These are phyloP conservation scores for Labeo catla DNA, from an alignment of 2,113 vertebrate genomes.

Conservation along the genomic window DNA sequence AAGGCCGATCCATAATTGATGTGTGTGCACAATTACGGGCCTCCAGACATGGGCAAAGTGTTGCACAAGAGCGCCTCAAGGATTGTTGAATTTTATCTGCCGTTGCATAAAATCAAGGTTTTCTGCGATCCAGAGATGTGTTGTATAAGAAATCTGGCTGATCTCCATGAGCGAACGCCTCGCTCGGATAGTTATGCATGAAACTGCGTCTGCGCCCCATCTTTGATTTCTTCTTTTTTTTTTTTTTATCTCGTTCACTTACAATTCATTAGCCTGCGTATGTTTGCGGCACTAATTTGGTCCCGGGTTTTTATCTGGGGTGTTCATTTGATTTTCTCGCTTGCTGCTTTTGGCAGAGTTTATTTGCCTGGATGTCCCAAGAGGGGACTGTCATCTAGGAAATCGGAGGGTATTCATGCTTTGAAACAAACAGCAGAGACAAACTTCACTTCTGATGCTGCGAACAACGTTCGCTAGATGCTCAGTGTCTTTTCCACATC, in stretches of 20 bases:
- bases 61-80: conserved; percentile 83
- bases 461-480: background rate
- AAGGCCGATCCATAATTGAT: conserved; percentile 88
- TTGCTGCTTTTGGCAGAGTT: conserved; percentile 43
- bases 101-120: conserved; percentile 84
- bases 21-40: conserved; percentile 86
- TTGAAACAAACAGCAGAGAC: background rate
- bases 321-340: conserved; percentile 48
- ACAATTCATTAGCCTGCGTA: conserved; percentile 47
- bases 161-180: conserved; percentile 67
- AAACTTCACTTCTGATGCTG: background rate
- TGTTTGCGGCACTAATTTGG: conserved; percentile 53
- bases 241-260: conserved; percentile 44
- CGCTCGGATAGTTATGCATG: conserved; percentile 57
- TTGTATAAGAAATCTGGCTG: conserved; percentile 76
- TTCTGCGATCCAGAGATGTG: conserved; percentile 66
- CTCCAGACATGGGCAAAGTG: conserved; percentile 85
- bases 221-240: conserved; percentile 37
- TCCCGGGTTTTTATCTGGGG: conserved; percentile 36
- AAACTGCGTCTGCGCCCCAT: conserved; percentile 19
- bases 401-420: conserved; percentile 15
- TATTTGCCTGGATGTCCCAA: conserved; percentile 29
- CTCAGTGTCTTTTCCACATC: background rate
- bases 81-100: conserved; percentile 85
- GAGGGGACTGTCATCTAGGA: conserved; percentile 25